A percentile compares a stretch with the other conserved stretches of the same genome.
Evolutionary conservation across 2,113 vertebrate genomes (phyloP).

Genomic region (Rhodinocichla rosea): DNA sequence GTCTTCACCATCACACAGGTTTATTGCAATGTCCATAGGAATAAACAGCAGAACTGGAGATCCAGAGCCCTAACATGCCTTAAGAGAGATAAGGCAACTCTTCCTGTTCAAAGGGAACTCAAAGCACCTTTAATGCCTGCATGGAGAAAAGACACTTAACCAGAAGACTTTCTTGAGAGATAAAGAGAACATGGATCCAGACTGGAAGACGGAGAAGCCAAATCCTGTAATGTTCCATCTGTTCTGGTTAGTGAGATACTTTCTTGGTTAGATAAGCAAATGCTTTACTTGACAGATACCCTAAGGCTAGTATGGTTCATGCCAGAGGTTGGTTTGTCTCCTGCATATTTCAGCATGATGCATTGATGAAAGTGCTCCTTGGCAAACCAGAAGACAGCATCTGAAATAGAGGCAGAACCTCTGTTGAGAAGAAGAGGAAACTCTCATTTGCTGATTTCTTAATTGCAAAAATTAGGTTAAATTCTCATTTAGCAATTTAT

Average conservation of each 20-base stretch:
- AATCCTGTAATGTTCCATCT: background rate
- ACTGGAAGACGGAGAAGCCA: background rate
- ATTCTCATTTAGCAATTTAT: background rate
- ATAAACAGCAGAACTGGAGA: background rate
- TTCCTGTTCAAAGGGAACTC: background rate
- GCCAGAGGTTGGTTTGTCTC: background rate
- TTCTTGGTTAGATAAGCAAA: background rate
- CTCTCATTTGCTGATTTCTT: background rate
- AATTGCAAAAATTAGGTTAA: background rate
- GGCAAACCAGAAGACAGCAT: background rate
- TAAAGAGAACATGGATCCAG: background rate
- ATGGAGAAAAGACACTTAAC: background rate
- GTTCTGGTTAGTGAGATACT: background rate
- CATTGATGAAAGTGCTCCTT: background rate
- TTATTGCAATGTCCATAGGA: background rate
- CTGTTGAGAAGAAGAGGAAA: background rate
- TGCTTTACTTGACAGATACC: background rate
- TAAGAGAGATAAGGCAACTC: background rate
- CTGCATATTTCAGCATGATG: background rate
- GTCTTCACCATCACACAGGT: background rate
- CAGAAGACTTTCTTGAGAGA: background rate
- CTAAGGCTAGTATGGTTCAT: background rate
- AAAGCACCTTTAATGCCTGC: background rate
- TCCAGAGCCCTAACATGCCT: background rate
- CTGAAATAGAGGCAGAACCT: background rate